Evolutionary conservation across 2,113 vertebrate species (phyloP), one percentile per base, ranked within the genome.

Genomic region (Urocitellus parryii): DNA sequence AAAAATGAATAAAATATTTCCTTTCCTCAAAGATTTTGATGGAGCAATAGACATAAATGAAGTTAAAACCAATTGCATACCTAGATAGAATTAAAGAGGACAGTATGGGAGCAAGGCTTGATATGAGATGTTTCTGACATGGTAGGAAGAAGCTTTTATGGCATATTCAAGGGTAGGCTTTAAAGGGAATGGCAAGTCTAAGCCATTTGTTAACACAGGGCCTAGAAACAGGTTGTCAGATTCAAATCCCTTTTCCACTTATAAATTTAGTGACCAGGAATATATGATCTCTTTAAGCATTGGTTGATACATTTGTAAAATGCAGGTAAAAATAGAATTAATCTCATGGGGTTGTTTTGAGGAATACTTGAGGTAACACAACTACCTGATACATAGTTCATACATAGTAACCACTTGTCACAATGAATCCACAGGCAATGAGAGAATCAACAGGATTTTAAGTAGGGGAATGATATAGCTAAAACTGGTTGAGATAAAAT

Each of bases 391-490:
- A 34, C 67, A 95, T 24, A 53, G 20, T 37, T 97, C 83, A 76
- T 91, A 17, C 5, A 73, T 45, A 79, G 4, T 80, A 84, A 77
- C 14, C 24, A 58, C 81, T 65, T 24, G 32, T 61, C 53, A 65
- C 9, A 78, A 70, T 74, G 51, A 74, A 42, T 51, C 42, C 76
- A 12, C 16, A 91, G n/a, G 5, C 10, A 96, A 48, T 86, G 32
- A 77, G 10, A 92, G 48, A 86, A n/a, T 73, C 10, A 95, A 39
- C 37, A 58, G 24, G 7, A 79, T 86, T 85, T 95, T 82, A 89
- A 86, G 13, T 6, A 45, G 34, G 20, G 1, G 6, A 72, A 42
- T 56, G 13, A 72, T 45, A 18, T 73, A 77, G 7, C 32, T 27
- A 67, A 74, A 53, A 67, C 25, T 96, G 29, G 56, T 85, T 88